Base-by-base conservation (phyloP, 30 jellyfish, hydroid and myxozoan species). In the Catostylus mosaicus region DNA sequence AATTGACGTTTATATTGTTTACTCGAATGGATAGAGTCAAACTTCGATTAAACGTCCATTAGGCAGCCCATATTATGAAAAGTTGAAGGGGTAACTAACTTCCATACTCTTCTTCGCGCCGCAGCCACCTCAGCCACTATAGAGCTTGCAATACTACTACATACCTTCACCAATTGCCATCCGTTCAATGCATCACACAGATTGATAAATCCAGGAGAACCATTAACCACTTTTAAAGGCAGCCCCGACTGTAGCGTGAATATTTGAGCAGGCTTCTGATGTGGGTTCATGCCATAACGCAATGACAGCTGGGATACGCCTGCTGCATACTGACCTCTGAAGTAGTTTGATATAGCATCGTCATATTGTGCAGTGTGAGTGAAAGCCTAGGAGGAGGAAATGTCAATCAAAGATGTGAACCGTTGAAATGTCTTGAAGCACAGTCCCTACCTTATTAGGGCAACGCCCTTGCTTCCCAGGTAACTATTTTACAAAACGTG, bases 201-300 rank as follows among this genome's bases (percentile, higher is more conserved):
- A 71, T 91, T 91, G 84, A 91, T 91, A 65, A 84, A 91, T 22
- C 98, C 98, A 68, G 98, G 98, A 9, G 98, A 85, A 3, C 98
- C 98, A 52, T 91, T 91, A 46, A 84, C 86, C 22, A 91, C 96
- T 5, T 85, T 71, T 12, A 91, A 3, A 1, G 98, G 98, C 16
- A 91, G 87, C 11, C 78, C 80, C 19, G 88, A 45, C 16, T 46
- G 77, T 6, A 60, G 20, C 1, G 98, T 60, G 46, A 1, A 81
- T 3, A 91, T 68, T 68, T 85, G 96, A 0, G 98, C 98, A 0
- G 98, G 98, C 67, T 91, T 85, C 73, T 91, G 98, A 52, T 91
- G 98, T 16, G 98, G 98, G 66, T 91, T 91, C 92, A 83, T 86
- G 52, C 98, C 98, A 52, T 91, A 91, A 22, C 98, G 88, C 81